phyloP scores from a whole-genome alignment of 2,888 invertebrate species.

The Brachypterus glaber region DNA sequence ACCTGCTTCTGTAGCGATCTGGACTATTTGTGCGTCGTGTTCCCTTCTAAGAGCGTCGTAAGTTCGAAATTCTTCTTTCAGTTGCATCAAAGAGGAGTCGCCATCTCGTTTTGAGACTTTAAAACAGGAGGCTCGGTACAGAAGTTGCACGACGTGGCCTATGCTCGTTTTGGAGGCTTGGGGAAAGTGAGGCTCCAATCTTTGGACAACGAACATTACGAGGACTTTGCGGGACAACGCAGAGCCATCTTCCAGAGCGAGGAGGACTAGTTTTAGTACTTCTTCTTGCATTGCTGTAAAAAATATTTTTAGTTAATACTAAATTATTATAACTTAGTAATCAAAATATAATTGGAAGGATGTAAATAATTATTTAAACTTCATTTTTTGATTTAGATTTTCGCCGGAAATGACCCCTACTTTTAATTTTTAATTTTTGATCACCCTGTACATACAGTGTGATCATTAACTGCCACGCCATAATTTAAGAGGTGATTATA shows the following conservation, averaged over 20 bases:
- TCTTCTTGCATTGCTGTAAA: slow-evolving; percentile 92
- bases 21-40: slow-evolving; percentile 97
- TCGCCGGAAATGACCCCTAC: too few species aligned
- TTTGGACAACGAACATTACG: slow-evolving; percentile 97
- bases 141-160: slow-evolving; percentile 95
- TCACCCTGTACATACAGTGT: too few species aligned
- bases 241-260: slow-evolving; percentile 92
- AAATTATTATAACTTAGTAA: too few species aligned
- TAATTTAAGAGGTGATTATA: too few species aligned
- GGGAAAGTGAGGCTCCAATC: slow-evolving; percentile 88
- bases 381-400: too few species aligned
- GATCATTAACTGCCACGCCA: too few species aligned
- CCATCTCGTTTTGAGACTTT: slow-evolving; percentile 95
- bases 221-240: slow-evolving; percentile 87
- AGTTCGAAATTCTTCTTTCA: slow-evolving; percentile 92
- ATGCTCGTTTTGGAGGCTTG: slow-evolving; percentile 98
- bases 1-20: slow-evolving; percentile 96
- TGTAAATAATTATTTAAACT: too few species aligned
- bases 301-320: background rate
- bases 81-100: slow-evolving; percentile 95
- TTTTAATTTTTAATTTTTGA: too few species aligned
- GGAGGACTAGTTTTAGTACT: slow-evolving; percentile 83
- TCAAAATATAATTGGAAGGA: too few species aligned
- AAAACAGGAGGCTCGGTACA: slow-evolving; percentile 97
- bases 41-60: slow-evolving; percentile 90